These are phyloP conservation scores for Agonopterix heracliana DNA, from an alignment of 2,888 invertebrate genomes.

Conservation along the genomic window DNA sequence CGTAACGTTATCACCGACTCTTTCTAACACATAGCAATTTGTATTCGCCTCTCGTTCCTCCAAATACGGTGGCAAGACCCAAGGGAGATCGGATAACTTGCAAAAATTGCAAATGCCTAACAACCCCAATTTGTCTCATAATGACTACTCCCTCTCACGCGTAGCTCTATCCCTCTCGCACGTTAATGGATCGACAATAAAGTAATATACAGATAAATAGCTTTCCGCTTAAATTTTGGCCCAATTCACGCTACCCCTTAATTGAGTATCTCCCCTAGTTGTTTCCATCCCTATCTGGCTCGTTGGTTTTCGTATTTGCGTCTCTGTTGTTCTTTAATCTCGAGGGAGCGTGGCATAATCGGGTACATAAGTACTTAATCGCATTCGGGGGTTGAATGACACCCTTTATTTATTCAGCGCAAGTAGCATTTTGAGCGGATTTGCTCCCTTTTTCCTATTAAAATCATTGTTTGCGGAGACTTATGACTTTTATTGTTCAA, in stretches of 20 bases:
- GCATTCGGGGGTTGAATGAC: slow-evolving; percentile 62
- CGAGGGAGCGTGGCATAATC: slow-evolving; percentile 58
- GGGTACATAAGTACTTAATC: slow-evolving; percentile 74
- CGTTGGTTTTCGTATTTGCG: slow-evolving; percentile 12
- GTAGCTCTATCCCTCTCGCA: slow-evolving; percentile 41
- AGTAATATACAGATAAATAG: slow-evolving; percentile 73
- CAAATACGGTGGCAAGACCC: slow-evolving; percentile 16
- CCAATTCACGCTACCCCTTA: slow-evolving; percentile 68
- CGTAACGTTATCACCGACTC: slow-evolving; percentile 27
- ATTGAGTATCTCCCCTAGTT: slow-evolving; percentile 64
- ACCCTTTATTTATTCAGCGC: slow-evolving; percentile 67
- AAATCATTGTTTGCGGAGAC: slow-evolving; percentile 62
- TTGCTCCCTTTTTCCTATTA: slow-evolving; percentile 54
- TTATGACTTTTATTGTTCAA: slow-evolving; percentile 50
- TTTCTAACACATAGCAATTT: slow-evolving; percentile 14
- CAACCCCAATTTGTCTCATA: slow-evolving; percentile 49
- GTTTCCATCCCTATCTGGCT: slow-evolving; percentile 33
- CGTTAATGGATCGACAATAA: slow-evolving; percentile 72
- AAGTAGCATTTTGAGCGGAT: slow-evolving; percentile 39
- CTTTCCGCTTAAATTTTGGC: slow-evolving; percentile 72
- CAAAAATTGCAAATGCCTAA: slow-evolving; percentile 42
- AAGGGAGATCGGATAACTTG: slow-evolving; percentile 12
- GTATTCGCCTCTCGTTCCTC: slow-evolving; percentile 11
- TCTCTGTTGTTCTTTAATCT: slow-evolving; percentile 45
- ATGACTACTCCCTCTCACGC: slow-evolving; percentile 19